Evolutionary conservation across 2,797 vertebrate species (phyloP).

Genomic region (Smutsia temminckii): DNA sequence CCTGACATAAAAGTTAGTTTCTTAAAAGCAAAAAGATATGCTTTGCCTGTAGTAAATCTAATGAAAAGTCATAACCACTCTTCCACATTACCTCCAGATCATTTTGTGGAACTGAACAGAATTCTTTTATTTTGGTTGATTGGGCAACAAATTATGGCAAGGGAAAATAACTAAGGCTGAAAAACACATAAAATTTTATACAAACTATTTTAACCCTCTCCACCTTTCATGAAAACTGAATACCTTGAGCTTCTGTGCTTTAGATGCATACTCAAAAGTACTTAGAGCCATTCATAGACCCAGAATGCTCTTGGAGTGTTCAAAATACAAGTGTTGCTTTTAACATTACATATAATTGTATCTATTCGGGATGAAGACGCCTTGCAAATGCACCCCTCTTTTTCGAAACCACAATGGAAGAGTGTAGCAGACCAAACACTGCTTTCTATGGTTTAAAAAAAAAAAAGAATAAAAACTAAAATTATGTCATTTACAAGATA

Average conservation of each 20-base stretch:
- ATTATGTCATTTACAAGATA: background rate
- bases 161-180: background rate
- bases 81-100: background rate
- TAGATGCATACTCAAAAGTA: background rate
- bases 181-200: background rate
- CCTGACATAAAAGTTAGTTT: background rate
- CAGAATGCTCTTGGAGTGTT: background rate
- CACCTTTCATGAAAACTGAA: background rate
- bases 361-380: background rate
- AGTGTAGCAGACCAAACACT: background rate
- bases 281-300: background rate
- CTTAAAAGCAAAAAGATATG: background rate
- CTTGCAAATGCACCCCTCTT: background rate
- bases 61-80: background rate
- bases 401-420: conserved; percentile 20
- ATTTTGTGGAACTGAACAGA: background rate
- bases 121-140: background rate
- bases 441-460: background rate
- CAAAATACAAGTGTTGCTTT: background rate
- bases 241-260: background rate
- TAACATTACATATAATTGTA: background rate
- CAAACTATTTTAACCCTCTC: background rate
- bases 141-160: background rate
- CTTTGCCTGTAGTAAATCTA: background rate
- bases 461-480: background rate